phyloP scores from a whole-genome alignment of 2,888 invertebrate species.

The Diaperis boleti region DNA sequence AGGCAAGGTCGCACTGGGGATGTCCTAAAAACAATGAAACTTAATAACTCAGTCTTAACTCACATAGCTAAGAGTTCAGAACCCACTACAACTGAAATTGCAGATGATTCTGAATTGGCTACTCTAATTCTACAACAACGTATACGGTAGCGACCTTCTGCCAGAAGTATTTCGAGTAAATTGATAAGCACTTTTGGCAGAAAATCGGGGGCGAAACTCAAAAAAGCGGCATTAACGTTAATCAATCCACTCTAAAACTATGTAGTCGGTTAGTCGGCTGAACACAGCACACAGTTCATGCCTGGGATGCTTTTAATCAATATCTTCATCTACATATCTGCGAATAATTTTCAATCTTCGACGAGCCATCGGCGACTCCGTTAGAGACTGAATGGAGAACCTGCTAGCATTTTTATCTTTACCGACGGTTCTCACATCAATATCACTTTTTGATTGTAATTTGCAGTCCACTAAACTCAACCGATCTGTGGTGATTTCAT shows the following conservation, averaged over 20 bases:
- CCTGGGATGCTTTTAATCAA: constrained; percentile 51
- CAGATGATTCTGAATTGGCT: neutral
- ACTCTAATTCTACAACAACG: neutral
- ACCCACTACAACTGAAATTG: neutral
- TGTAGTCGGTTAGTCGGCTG: constrained; percentile 12
- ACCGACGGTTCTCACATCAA: constrained; percentile 48
- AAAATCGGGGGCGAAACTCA: neutral
- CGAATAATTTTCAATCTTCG: constrained; percentile 56
- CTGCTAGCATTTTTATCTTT: constrained; percentile 43
- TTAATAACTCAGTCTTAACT: constrained; percentile 3
- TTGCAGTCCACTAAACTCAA: constrained; percentile 45
- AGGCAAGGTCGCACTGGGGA: constrained; percentile 79
- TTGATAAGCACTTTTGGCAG: neutral
- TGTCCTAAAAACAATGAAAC: constrained; percentile 73
- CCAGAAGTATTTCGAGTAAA: constrained; percentile 7
- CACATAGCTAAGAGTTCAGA: neutral
- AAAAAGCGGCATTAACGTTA: constrained; percentile 16
- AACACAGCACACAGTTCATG: constrained; percentile 47
- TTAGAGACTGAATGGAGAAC: constrained; percentile 50
- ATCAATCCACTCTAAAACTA: constrained; percentile 9
- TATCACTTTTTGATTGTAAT: constrained; percentile 58
- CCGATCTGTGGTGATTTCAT: constrained; percentile 43
- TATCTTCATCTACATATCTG: constrained; percentile 55
- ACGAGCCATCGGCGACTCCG: constrained; percentile 53
- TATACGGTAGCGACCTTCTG: neutral